Percentiles rank a stretch among this genome's conserved stretches.
phyloP scores from a whole-genome alignment of 2,797 vertebrate genomes.

The Euthynnus affinis region DNA sequence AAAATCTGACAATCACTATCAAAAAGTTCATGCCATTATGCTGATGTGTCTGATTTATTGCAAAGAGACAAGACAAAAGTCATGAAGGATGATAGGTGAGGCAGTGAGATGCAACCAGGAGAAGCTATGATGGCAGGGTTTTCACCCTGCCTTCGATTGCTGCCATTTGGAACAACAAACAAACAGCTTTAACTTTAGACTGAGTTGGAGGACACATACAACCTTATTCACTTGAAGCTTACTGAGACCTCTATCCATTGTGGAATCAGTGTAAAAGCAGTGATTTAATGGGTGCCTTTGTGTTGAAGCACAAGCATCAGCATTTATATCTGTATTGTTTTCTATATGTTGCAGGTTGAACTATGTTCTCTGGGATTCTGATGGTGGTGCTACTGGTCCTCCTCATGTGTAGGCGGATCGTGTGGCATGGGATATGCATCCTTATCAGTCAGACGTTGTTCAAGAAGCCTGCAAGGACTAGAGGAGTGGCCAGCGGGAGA shows the following conservation, averaged over 20 bases:
- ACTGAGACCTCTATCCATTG: not conserved
- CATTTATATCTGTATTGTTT: constrained; percentile 4
- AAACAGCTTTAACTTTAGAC: not conserved
- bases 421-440: constrained; percentile 87
- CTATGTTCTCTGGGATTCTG: constrained; percentile 85
- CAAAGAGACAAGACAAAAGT: no score
- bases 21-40: not conserved
- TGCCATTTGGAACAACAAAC: no score
- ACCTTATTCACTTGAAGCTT: not conserved
- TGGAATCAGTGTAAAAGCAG: not conserved
- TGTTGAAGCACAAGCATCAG: not conserved
- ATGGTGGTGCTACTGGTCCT: constrained; percentile 84
- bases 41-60: not conserved
- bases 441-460: constrained; percentile 83
- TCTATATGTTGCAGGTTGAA: constrained; percentile 50
- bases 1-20: not conserved
- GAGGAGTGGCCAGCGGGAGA: not conserved
- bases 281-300: not conserved
- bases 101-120: not conserved
- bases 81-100: no score
- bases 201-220: no score
- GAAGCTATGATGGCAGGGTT: no score
- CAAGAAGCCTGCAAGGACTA: constrained; percentile 63
- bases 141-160: no score
- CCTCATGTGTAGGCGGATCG: constrained; percentile 84